A percentile compares a stretch with the other conserved stretches of the same genome.
These are phyloP conservation scores for Xiphophorus birchmanni DNA, from an alignment of 2,797 vertebrate species.

Conservation along the genomic window DNA sequence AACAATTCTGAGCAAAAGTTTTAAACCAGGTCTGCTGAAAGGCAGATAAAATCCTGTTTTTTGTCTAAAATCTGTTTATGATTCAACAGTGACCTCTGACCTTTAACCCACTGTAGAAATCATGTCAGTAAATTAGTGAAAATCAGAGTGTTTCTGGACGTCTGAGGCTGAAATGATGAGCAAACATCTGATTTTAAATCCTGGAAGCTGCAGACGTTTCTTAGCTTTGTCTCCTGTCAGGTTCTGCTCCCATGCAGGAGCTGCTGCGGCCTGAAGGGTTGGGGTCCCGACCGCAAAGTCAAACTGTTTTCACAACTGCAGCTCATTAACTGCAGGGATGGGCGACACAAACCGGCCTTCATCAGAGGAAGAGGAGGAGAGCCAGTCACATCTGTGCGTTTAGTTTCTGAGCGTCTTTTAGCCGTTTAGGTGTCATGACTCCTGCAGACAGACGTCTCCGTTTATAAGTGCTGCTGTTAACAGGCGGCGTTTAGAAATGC, in stretches of 20 bases:
- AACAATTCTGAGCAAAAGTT: neutral
- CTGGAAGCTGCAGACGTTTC: no score
- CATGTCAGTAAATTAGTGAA: neutral
- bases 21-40: neutral
- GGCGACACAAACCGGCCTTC: neutral
- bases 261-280: neutral
- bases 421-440: neutral
- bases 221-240: neutral
- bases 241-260: neutral
- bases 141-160: neutral
- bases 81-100: neutral
- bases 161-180: neutral
- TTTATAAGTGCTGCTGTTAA: neutral
- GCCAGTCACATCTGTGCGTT: neutral
- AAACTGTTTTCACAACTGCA: neutral
- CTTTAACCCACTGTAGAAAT: neutral
- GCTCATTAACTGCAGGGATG: neutral
- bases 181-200: neutral
- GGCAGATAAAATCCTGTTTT: neutral
- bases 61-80: no score
- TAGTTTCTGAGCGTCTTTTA: neutral
- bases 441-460: neutral
- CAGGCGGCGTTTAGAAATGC: neutral
- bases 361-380: neutral
- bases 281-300: neutral